A percentile compares a stretch with the other conserved stretches of the same genome.
phyloP scores from a whole-genome alignment of 2,888 invertebrate species.

The Temnothorax rugatulus region DNA sequence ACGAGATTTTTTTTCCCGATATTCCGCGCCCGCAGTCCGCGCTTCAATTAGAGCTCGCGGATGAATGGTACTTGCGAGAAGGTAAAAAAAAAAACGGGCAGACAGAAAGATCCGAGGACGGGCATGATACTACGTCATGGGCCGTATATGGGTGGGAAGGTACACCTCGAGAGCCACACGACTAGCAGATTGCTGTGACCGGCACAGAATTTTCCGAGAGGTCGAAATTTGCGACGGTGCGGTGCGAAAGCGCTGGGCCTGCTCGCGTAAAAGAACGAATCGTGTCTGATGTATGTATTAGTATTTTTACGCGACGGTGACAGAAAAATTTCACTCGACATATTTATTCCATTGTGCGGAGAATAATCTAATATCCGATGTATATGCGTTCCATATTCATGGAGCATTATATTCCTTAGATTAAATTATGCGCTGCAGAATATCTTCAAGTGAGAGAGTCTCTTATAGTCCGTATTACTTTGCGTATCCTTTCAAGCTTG shows the following conservation, averaged over 20 bases:
- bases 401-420: not conserved
- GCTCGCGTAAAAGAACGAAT: not conserved
- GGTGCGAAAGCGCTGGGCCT: not conserved
- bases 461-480: not conserved
- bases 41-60: slow-evolving; percentile 78
- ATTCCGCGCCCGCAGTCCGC: slow-evolving; percentile 64
- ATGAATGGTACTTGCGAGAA: slow-evolving; percentile 73
- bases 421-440: not conserved
- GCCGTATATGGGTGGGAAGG: slow-evolving; percentile 8
- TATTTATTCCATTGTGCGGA: not conserved
- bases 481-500: not conserved
- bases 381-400: not conserved
- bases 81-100: slow-evolving; percentile 40
- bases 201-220: slow-evolving; percentile 2
- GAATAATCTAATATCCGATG: not conserved
- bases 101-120: slow-evolving; percentile 35
- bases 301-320: not conserved
- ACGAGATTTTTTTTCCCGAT: slow-evolving; percentile 69
- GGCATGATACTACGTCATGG: slow-evolving; percentile 27
- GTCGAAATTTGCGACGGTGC: slow-evolving; percentile 13
- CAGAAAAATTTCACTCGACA: not conserved
- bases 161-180: not conserved
- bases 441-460: not conserved
- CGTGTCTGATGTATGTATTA: not conserved
- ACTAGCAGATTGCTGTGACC: slow-evolving; percentile 22